phyloP scores from a whole-genome alignment of 2,113 vertebrate genomes.

The Mirounga angustirostris region DNA sequence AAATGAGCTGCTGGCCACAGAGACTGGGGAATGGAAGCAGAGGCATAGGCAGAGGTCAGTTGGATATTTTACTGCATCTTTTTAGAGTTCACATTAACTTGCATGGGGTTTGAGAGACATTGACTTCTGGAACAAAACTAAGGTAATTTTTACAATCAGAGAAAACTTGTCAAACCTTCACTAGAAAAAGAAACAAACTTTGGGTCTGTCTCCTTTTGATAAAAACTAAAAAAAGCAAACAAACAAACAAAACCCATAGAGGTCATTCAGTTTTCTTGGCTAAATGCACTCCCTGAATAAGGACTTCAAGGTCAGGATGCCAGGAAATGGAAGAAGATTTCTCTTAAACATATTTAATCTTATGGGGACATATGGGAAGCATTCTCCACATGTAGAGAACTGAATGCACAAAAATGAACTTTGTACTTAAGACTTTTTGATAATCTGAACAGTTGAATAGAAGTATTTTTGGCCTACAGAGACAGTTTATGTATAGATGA shows the following conservation, averaged over 20 bases:
- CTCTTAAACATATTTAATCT: background rate
- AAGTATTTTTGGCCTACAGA: background rate
- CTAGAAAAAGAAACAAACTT: constrained; percentile 36
- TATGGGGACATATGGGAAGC: background rate
- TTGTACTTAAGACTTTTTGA: background rate
- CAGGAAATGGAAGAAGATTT: background rate
- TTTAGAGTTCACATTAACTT: background rate
- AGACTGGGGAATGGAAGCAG: background rate
- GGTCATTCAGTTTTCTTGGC: background rate
- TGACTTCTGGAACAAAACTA: constrained; percentile 9
- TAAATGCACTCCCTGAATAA: background rate
- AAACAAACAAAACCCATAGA: background rate
- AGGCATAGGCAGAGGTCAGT: background rate
- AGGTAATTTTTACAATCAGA: background rate
- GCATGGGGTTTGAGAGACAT: background rate
- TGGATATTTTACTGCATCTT: background rate
- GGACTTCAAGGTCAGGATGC: constrained; percentile 26
- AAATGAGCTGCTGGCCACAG: background rate
- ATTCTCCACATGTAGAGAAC: background rate
- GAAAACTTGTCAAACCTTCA: constrained; percentile 35
- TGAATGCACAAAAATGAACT: background rate
- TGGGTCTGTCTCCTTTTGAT: constrained; percentile 60
- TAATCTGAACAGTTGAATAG: background rate
- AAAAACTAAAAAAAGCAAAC: background rate
- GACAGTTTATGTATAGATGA: background rate